Evolutionary conservation across 2,113 vertebrate genomes (phyloP), one percentile per base, ranked within the genome.

Genomic region (Salvelinus sp.): DNA sequence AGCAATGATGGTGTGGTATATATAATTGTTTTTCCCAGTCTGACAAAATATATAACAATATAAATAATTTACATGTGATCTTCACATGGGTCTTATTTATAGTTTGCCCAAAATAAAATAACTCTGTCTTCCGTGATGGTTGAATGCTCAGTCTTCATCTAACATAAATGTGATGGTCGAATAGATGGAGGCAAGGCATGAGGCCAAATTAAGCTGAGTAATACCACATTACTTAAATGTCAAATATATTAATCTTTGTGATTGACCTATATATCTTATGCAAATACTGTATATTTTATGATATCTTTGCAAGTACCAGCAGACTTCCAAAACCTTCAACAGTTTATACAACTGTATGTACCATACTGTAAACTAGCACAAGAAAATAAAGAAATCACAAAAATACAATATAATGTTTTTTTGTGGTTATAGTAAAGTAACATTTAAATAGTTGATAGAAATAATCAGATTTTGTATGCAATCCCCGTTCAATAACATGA

Each of bases 41-140:
- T 87, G 79, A 86, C 82, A 91, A 88, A 82, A 91, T 85, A 91
- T 90, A 88, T 86, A 88, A 93, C 82, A 89, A 88, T 89, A 91
- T 88, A 91, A 86, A 88, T 93, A 92, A 95, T 95, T 93, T 95
- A 95, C 94, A 96, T 92, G 89, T 94, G 93, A 88, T 93, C 93
- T 91, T 93, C 84, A 89, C 92, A 80, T 85, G 75, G 65, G 72
- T 85, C 63, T 85, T 78, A 78, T 82, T 30, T 77, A 70, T 79
- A 72, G 75, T 74, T 67, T 84, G 75, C 74, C 50, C 72, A 81
- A 68, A 86, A 50, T 9, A 83, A 89, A 82, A 76, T 73, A 57
- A 81, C 58, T 62, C 3, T 18, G 3, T 18, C 50, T 54, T 54
- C 16, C 3, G 2, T 54, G 48, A 54, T 54, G 1, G 4, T 54